Evolutionary conservation across 2,888 invertebrate species (phyloP).

Genomic region (Pristionchus arcanus): DNA sequence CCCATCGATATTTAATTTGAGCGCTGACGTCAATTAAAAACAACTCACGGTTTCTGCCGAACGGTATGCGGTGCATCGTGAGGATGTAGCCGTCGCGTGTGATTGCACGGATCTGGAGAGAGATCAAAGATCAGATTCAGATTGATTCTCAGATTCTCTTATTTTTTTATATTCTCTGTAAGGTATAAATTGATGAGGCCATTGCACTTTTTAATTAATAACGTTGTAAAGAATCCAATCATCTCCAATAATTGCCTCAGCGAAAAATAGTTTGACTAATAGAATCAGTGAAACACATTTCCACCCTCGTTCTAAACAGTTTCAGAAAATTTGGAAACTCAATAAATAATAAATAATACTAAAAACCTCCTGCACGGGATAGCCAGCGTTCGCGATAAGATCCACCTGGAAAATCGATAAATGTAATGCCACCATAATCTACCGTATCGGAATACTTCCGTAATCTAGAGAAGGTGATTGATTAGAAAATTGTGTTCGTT

Average conservation of each 20-base stretch:
- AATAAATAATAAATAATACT: neutral
- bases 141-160: no score
- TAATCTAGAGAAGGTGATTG: neutral
- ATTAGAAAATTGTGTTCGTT: neutral
- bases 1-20: no score
- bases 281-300: neutral
- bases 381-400: slow-evolving; percentile 33
- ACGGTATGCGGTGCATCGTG: slow-evolving; percentile 45
- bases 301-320: neutral
- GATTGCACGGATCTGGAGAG: slow-evolving; percentile 20
- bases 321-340: neutral
- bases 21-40: no score
- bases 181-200: no score
- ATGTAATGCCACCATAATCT: neutral
- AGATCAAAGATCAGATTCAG: neutral
- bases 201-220: no score
- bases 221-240: no score
- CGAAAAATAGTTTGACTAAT: no score
- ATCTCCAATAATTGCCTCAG: no score
- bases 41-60: slow-evolving; percentile 11
- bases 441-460: neutral
- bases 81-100: slow-evolving; percentile 43
- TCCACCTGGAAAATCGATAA: slow-evolving; percentile 41
- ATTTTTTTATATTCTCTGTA: no score
- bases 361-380: slow-evolving; percentile 43